Evolutionary conservation across 2,113 vertebrate genomes (phyloP).

Genomic region (Neogobius melanostomus): DNA sequence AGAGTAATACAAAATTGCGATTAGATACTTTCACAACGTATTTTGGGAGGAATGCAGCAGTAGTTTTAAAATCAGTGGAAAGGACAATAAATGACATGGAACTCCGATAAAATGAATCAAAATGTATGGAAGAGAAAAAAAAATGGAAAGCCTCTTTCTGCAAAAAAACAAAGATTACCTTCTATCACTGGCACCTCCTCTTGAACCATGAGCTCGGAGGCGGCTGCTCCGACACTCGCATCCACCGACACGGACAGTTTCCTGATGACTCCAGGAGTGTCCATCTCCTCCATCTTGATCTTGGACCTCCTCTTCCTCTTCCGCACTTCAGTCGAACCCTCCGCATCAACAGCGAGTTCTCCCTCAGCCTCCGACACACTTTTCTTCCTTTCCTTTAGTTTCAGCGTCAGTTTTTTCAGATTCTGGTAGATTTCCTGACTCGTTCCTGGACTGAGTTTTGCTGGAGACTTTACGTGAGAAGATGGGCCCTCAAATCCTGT

Average conservation of each 20-base stretch:
- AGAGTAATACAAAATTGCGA: no score
- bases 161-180: conserved; percentile 15
- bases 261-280: conserved; percentile 76
- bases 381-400: conserved; percentile 68
- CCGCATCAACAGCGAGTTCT: not conserved
- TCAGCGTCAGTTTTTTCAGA: conserved; percentile 77
- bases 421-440: conserved; percentile 86
- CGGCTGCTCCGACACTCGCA: not conserved
- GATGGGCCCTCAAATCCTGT: conserved; percentile 15
- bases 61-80: no score
- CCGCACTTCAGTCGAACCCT: conserved; percentile 26
- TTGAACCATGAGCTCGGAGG: not conserved
- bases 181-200: conserved; percentile 8
- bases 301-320: conserved; percentile 68
- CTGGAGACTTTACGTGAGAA: conserved; percentile 29
- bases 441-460: conserved; percentile 69
- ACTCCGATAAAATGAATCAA: no score
- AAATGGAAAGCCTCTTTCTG: no score
- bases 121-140: no score
- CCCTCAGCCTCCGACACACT: conserved; percentile 13
- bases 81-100: no score
- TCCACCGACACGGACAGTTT: conserved; percentile 71
- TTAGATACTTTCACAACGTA: no score
- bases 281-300: conserved; percentile 75
- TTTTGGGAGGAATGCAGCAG: no score